Conservation (phyloP, 2,888 invertebrate genomes). For the Antitype chi region DNA sequence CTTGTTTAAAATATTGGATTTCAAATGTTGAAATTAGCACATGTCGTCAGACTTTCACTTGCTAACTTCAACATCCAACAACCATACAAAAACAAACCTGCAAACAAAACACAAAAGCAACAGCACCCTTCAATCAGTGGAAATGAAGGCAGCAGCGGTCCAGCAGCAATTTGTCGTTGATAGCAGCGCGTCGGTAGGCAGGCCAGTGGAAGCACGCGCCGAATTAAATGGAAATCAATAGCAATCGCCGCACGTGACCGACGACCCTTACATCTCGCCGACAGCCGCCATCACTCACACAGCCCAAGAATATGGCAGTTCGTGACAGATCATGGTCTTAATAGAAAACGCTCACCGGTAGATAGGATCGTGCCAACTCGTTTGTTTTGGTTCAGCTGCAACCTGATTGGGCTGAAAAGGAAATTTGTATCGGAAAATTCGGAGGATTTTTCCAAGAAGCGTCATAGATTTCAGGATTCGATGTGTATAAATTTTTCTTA, state of each 20-base stretch:
- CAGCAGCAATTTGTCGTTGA: constrained; percentile 80
- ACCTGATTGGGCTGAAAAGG: constrained; percentile 7
- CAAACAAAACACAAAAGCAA: constrained; percentile 64
- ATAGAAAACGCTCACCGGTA: constrained; percentile 60
- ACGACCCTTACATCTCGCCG: constrained; percentile 80
- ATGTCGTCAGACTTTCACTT: background rate
- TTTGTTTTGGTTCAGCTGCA: constrained; percentile 39
- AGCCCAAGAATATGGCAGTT: constrained; percentile 63
- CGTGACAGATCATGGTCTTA: constrained; percentile 69
- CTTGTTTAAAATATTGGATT: background rate
- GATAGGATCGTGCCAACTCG: constrained; percentile 43
- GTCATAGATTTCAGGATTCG: background rate
- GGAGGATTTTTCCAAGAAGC: background rate
- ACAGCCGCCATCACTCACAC: constrained; percentile 67
- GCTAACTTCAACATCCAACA: background rate
- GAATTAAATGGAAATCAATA: constrained; percentile 90
- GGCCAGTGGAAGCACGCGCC: constrained; percentile 84
- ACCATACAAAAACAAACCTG: constrained; percentile 31
- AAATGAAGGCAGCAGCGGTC: constrained; percentile 79
- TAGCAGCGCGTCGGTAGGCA: constrained; percentile 73
- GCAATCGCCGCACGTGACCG: constrained; percentile 85
- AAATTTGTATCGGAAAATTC: background rate
- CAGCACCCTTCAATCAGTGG: constrained; percentile 82
- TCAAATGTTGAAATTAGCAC: background rate
- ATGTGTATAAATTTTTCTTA: background rate